Base-by-base conservation (phyloP, 2,888 invertebrate species). In the Xestia c-nigrum region DNA sequence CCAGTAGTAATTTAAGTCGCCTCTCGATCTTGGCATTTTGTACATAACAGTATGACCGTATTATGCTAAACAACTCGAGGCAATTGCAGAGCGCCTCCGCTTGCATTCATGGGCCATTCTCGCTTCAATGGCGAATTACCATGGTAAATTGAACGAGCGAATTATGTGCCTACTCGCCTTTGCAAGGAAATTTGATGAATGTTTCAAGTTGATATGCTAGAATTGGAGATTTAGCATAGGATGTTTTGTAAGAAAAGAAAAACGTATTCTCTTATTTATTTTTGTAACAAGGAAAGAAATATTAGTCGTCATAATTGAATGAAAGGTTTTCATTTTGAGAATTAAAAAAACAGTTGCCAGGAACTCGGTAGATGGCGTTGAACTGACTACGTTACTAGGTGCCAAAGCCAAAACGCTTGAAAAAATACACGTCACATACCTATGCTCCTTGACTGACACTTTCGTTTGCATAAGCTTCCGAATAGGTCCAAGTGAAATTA, bases 21-120 rank as follows among this genome's bases (percentile, higher is more conserved):
- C 88, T 90, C 82, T 84, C 69, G 78, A 76, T 72, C 78, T 70
- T 66, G 66, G 90, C 92, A 93, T 94, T 93, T 94, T 94, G 93
- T 94, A 92, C 91, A 89, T 83, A 94, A 94, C 94, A 92, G 90
- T 92, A 95, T 95, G 93, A 93, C 93, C 92, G 92, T 94, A 95
- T 95, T 96, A 96, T 95, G 95, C 95, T 94, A 96, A 95, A 93
- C 93, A 93, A 93, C 90, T 92, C 86, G 89, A 85, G 90, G 94
- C 94, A 94, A 95, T 95, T 94, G 94, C 94, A 93, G 83, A 90
- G 91, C 87, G 88, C 87, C 85, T 81, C 77, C 83, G 81, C 79
- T 72, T 87, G 92, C 94, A 94, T 92, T 93, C 93, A 91, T 84
- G 85, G 89, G 89, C 89, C 88, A 91, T 93, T 94, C 92, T 92